Conservation (phyloP, 2,797 vertebrate genomes). For the Orestias chungarensis region DNA sequence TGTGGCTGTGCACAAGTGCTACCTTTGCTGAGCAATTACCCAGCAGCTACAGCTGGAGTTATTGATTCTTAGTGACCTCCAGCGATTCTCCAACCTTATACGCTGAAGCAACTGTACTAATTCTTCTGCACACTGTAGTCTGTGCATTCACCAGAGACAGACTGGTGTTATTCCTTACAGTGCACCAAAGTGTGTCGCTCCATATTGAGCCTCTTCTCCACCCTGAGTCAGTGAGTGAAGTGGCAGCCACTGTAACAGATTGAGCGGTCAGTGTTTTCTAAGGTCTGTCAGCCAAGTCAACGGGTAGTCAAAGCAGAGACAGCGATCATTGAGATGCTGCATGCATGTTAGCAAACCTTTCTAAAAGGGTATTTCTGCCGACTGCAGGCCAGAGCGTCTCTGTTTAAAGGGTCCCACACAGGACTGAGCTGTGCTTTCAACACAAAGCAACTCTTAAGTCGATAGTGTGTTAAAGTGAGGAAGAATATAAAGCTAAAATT, state of each 20-base stretch:
- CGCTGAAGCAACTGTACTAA: background rate
- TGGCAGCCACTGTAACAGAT: conserved; percentile 53
- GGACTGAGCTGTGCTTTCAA: conserved; percentile 16
- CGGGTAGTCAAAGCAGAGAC: conserved; percentile 36
- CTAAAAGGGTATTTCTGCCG: conserved; percentile 5
- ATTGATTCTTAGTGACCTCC: conserved; percentile 31
- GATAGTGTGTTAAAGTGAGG: conserved; percentile 1
- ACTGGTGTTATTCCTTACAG: background rate
- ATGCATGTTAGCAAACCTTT: background rate
- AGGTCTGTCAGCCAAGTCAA: conserved; percentile 59
- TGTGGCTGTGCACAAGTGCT: background rate
- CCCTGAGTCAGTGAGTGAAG: conserved; percentile 35
- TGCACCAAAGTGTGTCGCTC: conserved; percentile 24
- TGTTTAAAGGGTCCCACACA: conserved; percentile 15
- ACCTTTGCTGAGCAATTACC: conserved; percentile 18
- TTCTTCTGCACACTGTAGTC: background rate
- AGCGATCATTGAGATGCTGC: conserved; percentile 24
- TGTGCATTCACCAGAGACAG: background rate
- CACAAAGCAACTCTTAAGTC: conserved; percentile 44
- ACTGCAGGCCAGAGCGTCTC: conserved; percentile 1
- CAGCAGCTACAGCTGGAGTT: conserved; percentile 19
- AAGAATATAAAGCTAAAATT: background rate
- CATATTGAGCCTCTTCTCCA: conserved; percentile 14
- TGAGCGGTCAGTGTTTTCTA: conserved; percentile 53
- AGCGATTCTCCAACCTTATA: background rate